phyloP scores from a whole-genome alignment of 2,113 vertebrate genomes.

The Lampris megalopsis region DNA sequence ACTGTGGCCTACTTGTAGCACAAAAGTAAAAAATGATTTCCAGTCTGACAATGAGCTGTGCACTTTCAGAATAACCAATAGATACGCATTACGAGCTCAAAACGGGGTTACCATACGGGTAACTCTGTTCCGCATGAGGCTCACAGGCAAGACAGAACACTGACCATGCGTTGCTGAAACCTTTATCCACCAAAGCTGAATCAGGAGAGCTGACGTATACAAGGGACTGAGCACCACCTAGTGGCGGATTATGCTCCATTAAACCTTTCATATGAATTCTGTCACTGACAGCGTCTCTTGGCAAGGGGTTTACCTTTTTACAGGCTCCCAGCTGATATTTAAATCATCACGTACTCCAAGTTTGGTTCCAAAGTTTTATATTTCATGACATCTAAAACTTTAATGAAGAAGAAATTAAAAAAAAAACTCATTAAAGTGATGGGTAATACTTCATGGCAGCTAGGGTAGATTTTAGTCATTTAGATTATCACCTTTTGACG shows the following conservation, averaged over 20 bases:
- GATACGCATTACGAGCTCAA: constrained; percentile 1
- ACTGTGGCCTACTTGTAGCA: neutral
- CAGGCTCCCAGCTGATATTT: too few relatives aligned
- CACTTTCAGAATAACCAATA: constrained; percentile 2
- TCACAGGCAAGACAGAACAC: neutral
- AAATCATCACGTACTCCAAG: too few relatives aligned
- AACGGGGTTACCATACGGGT: neutral
- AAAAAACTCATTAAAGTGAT: too few relatives aligned
- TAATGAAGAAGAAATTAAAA: too few relatives aligned
- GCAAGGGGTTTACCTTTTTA: neutral
- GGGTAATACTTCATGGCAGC: too few relatives aligned
- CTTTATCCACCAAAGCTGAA: neutral
- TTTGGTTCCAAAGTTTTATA: too few relatives aligned
- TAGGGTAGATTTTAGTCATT: too few relatives aligned
- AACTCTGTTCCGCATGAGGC: neutral
- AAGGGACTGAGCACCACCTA: constrained; percentile 50
- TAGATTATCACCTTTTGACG: too few relatives aligned
- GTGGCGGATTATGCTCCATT: constrained; percentile 29
- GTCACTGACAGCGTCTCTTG: neutral
- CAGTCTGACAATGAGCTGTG: neutral
- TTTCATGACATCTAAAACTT: too few relatives aligned
- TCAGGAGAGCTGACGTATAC: constrained; percentile 1
- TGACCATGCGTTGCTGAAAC: constrained; percentile 7
- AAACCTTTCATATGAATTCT: neutral
- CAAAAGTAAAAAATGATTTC: constrained; percentile 12